Evolutionary conservation across 1,140 invertebrate species (phyloP), one percentile per base, ranked within the genome.

Genomic region (Coenobita brevimanus): DNA sequence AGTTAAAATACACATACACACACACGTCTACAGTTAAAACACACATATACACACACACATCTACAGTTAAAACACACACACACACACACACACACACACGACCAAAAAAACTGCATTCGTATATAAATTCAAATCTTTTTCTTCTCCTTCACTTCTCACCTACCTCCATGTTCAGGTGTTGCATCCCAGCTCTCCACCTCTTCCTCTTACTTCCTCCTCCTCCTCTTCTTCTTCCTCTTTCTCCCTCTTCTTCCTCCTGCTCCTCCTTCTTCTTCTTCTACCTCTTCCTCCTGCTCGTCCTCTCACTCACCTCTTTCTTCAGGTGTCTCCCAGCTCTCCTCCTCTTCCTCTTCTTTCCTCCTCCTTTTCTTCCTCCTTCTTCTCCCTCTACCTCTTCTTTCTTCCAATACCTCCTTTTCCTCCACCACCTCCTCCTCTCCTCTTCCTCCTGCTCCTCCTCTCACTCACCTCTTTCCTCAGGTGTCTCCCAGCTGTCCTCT

Each of bases 141-240:
- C 64, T 69, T 50, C 33, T 57, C 33, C 54, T 62, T 15, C 79
- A 62, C 43, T 67, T 33, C 0, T n/a, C 60, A 33, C 50, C 80
- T 21, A 1, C 50, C 80, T 54, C 2, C 3, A 24, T n/a, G 17
- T 79, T 13, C 4, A 24, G 36, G 13, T 50, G 30, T n/a, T 57
- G 13, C 54, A 57, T 10, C 13, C 54, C 13, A 13, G 54, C 54
- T 57, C 54, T 57, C 54, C 54, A 57, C 21, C 33, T 30, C 36
- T 30, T 73, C 24, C 33, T 15, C 24, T 36, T 30, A 24, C 24
- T 73, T 33, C 36, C 64, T 82, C 50, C 38, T 41, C 24, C 33
- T 89, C 54, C 10, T n/a, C 54, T 57, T n/a, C 54, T 57, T 57
- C n/a, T n/a, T 57, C 13, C 54, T n/a, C 54, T n/a, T 57, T n/a